Percentiles rank a stretch among this genome's conserved stretches.
Conservation (phyloP, 64 coral and sea anemone genomes). For the Pachyseris speciosa region DNA sequence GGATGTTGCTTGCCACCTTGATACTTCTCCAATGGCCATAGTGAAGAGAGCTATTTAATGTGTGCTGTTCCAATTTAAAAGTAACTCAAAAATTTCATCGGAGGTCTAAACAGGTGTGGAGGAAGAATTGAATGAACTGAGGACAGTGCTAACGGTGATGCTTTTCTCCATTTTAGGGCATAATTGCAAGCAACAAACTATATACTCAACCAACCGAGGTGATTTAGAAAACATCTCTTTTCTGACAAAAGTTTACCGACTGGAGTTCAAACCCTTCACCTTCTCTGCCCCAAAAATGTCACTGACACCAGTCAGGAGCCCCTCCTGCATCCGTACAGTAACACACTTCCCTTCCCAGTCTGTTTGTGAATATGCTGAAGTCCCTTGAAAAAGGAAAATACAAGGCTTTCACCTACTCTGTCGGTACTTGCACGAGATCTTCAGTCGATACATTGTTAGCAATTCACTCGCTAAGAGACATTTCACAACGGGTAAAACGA, state of each 20-base stretch:
- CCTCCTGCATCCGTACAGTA: no score
- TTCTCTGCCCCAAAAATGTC: neutral
- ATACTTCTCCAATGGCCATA: neutral
- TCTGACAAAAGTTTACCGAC: neutral
- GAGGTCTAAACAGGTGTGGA: no score
- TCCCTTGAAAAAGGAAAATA: neutral
- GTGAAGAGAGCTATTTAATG: no score
- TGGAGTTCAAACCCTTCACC: slow-evolving; percentile 33
- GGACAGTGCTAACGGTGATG: neutral
- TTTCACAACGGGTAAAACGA: neutral
- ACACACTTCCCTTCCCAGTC: slow-evolving; percentile 39
- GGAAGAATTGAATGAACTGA: neutral
- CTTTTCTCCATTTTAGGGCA: slow-evolving; percentile 8
- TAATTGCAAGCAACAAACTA: slow-evolving; percentile 8
- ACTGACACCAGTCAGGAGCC: slow-evolving; percentile 57
- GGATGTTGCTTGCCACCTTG: neutral
- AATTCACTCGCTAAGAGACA: slow-evolving; percentile 58
- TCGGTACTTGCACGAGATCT: slow-evolving; percentile 41
- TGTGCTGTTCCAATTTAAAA: no score
- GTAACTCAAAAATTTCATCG: no score
- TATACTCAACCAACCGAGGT: slow-evolving; percentile 13
- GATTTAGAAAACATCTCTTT: slow-evolving; percentile 19
- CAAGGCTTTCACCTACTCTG: slow-evolving; percentile 36
- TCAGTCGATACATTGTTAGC: slow-evolving; percentile 35
- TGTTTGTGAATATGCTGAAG: slow-evolving; percentile 36